phyloP scores from a whole-genome alignment of 1,140 invertebrate species.

The Rhyzopertha dominica region DNA sequence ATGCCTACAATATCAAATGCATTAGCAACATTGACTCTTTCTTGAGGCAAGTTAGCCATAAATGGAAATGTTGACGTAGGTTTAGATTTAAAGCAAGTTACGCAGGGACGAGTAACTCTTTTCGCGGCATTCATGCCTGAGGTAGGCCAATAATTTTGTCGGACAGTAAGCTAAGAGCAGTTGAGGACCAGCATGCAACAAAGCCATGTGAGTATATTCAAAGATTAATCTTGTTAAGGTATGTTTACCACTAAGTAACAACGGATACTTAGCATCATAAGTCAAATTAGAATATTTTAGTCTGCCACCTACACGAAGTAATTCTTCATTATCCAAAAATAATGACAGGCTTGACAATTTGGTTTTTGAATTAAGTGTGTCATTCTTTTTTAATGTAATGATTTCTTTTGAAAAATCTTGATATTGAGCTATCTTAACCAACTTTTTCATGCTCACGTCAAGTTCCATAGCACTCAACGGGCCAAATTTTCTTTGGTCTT shows the following conservation, averaged over 20 bases:
- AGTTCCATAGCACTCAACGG: constrained; percentile 13
- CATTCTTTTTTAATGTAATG: constrained; percentile 1
- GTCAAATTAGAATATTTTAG: too few species aligned
- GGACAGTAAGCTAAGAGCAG: constrained; percentile 21
- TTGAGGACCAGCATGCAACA: constrained; percentile 34
- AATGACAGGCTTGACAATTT: constrained; percentile 35
- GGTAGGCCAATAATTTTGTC: constrained; percentile 31
- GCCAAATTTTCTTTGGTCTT: neutral
- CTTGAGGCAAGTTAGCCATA: too few species aligned
- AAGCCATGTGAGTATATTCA: constrained; percentile 23
- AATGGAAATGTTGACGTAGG: too few species aligned
- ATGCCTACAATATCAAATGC: too few species aligned
- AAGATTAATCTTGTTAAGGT: constrained; percentile 29
- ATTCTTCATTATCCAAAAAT: constrained; percentile 39
- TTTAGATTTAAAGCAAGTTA: constrained; percentile 16
- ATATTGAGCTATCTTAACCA: constrained; percentile 7
- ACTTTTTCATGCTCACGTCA: neutral
- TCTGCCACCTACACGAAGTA: constrained; percentile 45
- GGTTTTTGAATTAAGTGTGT: constrained; percentile 3
- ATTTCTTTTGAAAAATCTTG: constrained; percentile 18
- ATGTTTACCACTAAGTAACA: too few species aligned
- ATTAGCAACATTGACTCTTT: too few species aligned
- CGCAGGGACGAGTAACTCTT: constrained; percentile 16
- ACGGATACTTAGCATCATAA: too few species aligned
- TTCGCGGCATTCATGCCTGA: constrained; percentile 21